A percentile compares a stretch with the other conserved stretches of the same genome.
These are phyloP conservation scores for Saguinus midas DNA, from an alignment of 2,113 vertebrate genomes.

Conservation along the genomic window DNA sequence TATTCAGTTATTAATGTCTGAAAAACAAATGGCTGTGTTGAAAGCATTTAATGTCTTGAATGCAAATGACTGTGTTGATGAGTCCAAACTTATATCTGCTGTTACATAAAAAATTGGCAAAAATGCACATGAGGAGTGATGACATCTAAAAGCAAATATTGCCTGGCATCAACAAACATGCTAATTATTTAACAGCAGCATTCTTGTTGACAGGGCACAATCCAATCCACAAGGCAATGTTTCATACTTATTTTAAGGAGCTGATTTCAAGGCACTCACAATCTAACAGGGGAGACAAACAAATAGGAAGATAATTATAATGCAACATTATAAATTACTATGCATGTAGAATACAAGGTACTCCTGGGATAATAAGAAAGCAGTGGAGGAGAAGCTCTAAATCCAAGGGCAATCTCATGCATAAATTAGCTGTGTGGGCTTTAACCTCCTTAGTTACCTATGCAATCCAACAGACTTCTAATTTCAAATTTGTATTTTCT, in stretches of 20 bases:
- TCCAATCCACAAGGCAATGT: neutral
- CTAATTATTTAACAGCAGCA: constrained; percentile 54
- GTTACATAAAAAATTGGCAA: constrained; percentile 16
- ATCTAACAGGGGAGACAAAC: neutral
- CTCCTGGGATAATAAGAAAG: neutral
- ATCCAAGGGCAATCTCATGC: neutral
- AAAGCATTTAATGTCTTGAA: neutral
- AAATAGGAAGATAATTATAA: neutral
- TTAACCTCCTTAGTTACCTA: neutral
- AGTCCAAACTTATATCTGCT: constrained; percentile 59
- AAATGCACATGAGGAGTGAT: constrained; percentile 36
- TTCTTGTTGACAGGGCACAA: constrained; percentile 59
- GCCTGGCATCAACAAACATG: constrained; percentile 36
- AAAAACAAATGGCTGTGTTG: neutral
- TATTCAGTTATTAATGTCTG: constrained; percentile 4
- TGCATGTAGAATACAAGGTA: neutral
- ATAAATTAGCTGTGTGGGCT: neutral
- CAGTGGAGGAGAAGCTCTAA: neutral
- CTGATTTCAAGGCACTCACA: neutral
- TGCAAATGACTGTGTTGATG: neutral
- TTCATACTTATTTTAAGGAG: constrained; percentile 22
- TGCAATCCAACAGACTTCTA: neutral
- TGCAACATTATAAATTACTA: neutral
- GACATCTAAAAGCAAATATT: constrained; percentile 60
- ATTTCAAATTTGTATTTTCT: neutral